phyloP scores from a whole-genome alignment of 2,797 vertebrate genomes.

The Mormyrops attenuatus region DNA sequence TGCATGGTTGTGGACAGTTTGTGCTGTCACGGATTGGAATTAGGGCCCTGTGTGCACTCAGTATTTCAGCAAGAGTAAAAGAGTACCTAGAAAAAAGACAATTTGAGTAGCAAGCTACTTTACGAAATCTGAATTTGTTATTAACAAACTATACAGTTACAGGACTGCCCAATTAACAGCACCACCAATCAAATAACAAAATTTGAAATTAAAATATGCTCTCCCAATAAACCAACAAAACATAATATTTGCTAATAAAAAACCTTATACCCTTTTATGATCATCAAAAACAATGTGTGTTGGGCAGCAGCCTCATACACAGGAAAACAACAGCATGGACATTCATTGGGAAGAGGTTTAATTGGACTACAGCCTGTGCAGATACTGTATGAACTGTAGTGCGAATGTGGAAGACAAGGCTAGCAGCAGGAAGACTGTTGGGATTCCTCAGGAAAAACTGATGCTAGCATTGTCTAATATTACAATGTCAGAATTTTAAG shows the following conservation, averaged over 20 bases:
- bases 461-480: not conserved
- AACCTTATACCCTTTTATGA: not conserved
- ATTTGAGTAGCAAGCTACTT: not conserved
- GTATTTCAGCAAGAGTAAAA: not conserved
- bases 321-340: not conserved
- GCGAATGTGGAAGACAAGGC: not conserved
- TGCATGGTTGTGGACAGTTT: not conserved
- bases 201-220: not conserved
- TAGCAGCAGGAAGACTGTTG: not conserved
- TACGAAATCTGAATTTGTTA: not conserved
- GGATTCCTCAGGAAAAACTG: not conserved
- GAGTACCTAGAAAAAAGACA: not conserved
- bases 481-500: not conserved
- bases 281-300: not conserved
- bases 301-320: not conserved
- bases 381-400: not conserved
- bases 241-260: not conserved
- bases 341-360: not conserved
- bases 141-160: not conserved
- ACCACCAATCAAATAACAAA: not conserved
- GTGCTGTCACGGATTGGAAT: not conserved
- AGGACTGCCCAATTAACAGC: not conserved
- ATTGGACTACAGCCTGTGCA: not conserved
- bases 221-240: not conserved
- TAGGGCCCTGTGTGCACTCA: not conserved